A percentile compares a stretch with the other conserved stretches of the same genome.
phyloP scores from a whole-genome alignment of 2,113 vertebrate genomes.

The Polypterus bichir region DNA sequence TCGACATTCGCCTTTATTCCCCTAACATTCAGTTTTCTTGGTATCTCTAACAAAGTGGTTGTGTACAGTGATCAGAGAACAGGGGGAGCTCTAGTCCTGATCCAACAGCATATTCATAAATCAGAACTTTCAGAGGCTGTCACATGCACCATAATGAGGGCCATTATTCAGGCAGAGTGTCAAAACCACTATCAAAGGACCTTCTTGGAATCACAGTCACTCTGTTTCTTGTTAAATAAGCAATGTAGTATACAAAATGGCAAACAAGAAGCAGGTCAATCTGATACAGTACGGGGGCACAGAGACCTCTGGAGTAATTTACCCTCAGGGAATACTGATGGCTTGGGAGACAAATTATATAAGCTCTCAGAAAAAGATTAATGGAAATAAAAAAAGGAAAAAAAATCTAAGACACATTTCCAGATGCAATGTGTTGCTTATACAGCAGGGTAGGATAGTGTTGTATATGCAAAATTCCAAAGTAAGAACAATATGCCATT shows the following conservation, averaged over 20 bases:
- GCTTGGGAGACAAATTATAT: constrained; percentile 91
- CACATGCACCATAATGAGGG: constrained; percentile 98
- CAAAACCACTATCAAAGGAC: constrained; percentile 98
- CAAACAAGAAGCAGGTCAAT: constrained; percentile 99
- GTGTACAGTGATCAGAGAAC: constrained; percentile 43
- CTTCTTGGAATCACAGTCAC: constrained; percentile 95
- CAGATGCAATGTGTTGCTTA: neutral
- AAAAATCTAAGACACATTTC: constrained; percentile 8
- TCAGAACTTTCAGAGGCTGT: constrained; percentile 97
- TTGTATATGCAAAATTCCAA: no score
- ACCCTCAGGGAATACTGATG: constrained; percentile 88
- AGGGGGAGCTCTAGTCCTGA: constrained; percentile 59
- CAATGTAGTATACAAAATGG: constrained; percentile 99
- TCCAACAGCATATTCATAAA: constrained; percentile 96
- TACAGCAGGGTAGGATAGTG: neutral
- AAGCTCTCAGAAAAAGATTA: constrained; percentile 85
- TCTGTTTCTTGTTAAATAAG: constrained; percentile 99
- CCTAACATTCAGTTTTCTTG: neutral
- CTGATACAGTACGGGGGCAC: constrained; percentile 88
- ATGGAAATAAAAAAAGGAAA: constrained; percentile 67
- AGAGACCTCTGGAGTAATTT: constrained; percentile 96
- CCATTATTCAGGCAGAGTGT: constrained; percentile 99
- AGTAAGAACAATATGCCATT: no score
- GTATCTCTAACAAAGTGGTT: constrained; percentile 20
- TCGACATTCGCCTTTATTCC: no score